Evolutionary conservation across 2,888 invertebrate genomes (phyloP).

Genomic region (Hirtodrosophila confusa): DNA sequence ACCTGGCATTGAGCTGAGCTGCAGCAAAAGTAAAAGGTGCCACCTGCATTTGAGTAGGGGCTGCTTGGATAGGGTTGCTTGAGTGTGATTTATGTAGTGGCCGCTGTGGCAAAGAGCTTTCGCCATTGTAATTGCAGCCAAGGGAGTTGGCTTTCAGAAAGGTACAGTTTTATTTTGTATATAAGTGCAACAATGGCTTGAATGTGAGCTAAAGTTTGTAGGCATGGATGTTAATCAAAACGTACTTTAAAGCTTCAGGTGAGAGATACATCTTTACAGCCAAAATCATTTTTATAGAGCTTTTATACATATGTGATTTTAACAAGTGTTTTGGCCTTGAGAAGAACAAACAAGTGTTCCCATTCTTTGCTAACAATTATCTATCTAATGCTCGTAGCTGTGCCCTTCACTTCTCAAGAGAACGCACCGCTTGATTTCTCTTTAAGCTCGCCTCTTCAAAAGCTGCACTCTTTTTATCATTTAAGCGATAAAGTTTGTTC

Average conservation of each 20-base stretch:
- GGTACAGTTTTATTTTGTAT: constrained; percentile 15
- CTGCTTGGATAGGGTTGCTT: constrained; percentile 16
- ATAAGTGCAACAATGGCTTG: background rate
- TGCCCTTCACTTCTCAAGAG: no score
- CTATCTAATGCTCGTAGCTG: no score
- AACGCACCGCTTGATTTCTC: constrained; percentile 9
- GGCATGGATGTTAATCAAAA: no score
- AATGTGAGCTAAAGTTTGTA: constrained; percentile 1
- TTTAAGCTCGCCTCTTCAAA: background rate
- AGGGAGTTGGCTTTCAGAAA: constrained; percentile 18
- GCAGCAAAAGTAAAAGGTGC: constrained; percentile 25
- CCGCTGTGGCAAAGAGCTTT: constrained; percentile 33
- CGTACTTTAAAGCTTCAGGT: background rate
- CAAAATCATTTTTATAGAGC: no score
- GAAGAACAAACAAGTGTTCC: no score
- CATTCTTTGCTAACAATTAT: no score
- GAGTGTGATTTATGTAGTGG: constrained; percentile 67
- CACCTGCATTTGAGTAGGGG: constrained; percentile 35
- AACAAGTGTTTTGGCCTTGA: no score
- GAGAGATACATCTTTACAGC: no score
- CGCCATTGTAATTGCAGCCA: constrained; percentile 40
- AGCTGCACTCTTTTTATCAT: background rate
- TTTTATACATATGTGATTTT: no score
- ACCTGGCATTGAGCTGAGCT: constrained; percentile 49
- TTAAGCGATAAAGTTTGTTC: background rate